Base-by-base conservation (phyloP, 1,140 invertebrate genomes). In the Orussus abietinus region DNA sequence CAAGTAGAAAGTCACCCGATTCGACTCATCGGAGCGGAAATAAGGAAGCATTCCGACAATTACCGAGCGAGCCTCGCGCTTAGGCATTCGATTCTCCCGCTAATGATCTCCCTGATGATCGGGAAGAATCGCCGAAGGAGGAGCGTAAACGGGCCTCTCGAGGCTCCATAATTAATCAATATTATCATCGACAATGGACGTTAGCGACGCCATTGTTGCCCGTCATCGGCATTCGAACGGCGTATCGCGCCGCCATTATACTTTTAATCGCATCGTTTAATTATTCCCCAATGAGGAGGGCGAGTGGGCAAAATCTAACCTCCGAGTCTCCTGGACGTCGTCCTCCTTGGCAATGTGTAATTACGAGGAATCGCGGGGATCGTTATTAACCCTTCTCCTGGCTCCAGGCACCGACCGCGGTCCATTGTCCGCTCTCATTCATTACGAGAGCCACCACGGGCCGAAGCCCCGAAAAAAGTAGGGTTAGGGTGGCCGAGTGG, bases 141-240 rank as follows among this genome's bases (percentile, higher is more conserved):
- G n/a, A 20, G 47, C 42, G 36, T 47, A 53, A 44, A 43, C 42
- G 45, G 52, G 43, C 49, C 51, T 46, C 46, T 45, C n/a, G n/a
- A n/a, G n/a, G 51, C 40, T 51, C 55, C 45, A 39, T 54, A 64
- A 65, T 67, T 65, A 65, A 67, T 65, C 61, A 67, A 65, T 59
- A 67, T 64, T 65, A 67, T 58, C 59, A 55, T 55, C 55, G 55
- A 62, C 59, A 64, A 66, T 64, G 45, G 55, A 42, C 36, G 47
- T 38, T 21, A 45, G 50, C 49, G 52, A 51, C 22, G 38, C 49
- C 50, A 62, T 63, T 60, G 62, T 66, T 62, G 57, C 51, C 26
- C 41, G 51, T 35, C 22, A 49, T 48, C 47, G 35, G 13, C 17
- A 33, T 37, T 34, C 50, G 49, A 47, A 40, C 42, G 39, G 31